A percentile compares a stretch with the other conserved stretches of the same genome.
phyloP scores from a whole-genome alignment of 2,888 invertebrate species.

The Acrobasis suavella region DNA sequence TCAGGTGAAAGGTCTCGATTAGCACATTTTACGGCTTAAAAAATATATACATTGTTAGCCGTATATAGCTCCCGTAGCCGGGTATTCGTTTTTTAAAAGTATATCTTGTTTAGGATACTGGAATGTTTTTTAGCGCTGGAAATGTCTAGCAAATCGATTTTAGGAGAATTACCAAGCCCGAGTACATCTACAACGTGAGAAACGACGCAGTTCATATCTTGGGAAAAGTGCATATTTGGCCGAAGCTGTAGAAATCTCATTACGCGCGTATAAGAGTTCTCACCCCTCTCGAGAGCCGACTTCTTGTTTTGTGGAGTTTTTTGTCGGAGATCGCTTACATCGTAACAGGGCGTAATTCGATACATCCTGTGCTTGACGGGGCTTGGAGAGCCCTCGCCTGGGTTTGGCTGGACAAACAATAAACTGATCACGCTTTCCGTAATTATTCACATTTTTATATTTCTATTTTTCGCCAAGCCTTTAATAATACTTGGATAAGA shows the following conservation, averaged over 20 bases:
- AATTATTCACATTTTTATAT: background rate
- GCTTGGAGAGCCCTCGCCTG: background rate
- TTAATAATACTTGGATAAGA: no score
- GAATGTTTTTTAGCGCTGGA: no score
- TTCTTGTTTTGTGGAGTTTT: conserved; percentile 60
- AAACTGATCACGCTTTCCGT: background rate
- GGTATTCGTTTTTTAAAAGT: no score
- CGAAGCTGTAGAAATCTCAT: conserved; percentile 77
- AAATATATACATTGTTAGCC: no score
- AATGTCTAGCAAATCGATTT: no score
- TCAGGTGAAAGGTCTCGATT: no score
- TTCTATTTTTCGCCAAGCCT: background rate
- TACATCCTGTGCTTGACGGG: conserved; percentile 75
- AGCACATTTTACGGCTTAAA: no score
- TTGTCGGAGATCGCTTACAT: conserved; percentile 76
- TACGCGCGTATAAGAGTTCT: conserved; percentile 70
- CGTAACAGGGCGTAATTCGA: conserved; percentile 73
- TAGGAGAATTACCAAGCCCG: conserved; percentile 3
- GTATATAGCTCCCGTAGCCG: no score
- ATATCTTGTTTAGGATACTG: no score
- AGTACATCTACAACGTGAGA: conserved; percentile 8
- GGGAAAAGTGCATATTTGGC: conserved; percentile 52
- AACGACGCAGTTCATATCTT: conserved; percentile 6
- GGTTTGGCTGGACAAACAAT: conserved; percentile 5
- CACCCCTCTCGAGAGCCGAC: conserved; percentile 54